Conservation (phyloP, 1,140 invertebrate species). For the Stenopsyche tienmushanensis region DNA sequence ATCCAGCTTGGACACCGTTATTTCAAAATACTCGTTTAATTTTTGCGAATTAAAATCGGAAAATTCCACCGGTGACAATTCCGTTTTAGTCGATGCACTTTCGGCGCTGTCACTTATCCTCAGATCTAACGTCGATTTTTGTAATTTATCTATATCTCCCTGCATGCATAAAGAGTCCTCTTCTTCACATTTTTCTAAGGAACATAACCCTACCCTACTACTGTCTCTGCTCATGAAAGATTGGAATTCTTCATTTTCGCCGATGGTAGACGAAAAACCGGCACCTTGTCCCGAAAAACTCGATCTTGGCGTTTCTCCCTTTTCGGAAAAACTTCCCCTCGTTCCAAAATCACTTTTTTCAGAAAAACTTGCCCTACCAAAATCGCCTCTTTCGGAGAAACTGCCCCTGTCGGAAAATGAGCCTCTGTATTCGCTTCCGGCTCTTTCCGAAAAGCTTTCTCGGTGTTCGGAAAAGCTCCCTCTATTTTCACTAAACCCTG, state of each 20-base stretch:
- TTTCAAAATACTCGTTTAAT: conserved; percentile 61
- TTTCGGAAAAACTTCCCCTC: conserved; percentile 51
- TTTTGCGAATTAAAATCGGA: conserved; percentile 46
- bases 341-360: conserved; percentile 51
- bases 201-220: conserved; percentile 41
- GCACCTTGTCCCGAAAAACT: conserved; percentile 52
- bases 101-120: conserved; percentile 47
- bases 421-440: conserved; percentile 38
- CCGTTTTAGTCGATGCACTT: conserved; percentile 45
- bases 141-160: conserved; percentile 51
- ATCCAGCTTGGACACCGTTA: conserved; percentile 74
- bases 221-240: conserved; percentile 48
- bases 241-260: conserved; percentile 52
- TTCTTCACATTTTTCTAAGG: conserved; percentile 49
- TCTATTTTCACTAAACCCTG: conserved; percentile 54
- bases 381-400: conserved; percentile 53
- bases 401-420: conserved; percentile 53
- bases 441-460: conserved; percentile 49
- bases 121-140: conserved; percentile 52
- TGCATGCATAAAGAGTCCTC: conserved; percentile 44
- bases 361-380: conserved; percentile 50
- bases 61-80: conserved; percentile 55
- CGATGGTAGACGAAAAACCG: conserved; percentile 41
- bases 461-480: conserved; percentile 54
- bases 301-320: conserved; percentile 53